Evolutionary conservation across 2,888 invertebrate species (phyloP).

Genomic region (Meghimatium bilineatum): DNA sequence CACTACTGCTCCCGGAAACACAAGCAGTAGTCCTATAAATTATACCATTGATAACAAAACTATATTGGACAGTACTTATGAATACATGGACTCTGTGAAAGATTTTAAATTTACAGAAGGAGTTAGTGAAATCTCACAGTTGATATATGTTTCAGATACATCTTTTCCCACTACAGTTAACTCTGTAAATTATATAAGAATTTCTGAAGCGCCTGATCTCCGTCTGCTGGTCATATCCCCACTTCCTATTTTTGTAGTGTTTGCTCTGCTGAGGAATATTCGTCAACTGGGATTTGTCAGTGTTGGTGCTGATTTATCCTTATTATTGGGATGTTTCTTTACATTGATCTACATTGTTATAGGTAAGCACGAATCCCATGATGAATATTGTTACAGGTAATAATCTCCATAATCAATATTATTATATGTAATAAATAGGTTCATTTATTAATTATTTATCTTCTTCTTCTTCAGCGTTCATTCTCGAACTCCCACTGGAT

Average conservation of each 20-base stretch:
- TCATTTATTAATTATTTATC: no score
- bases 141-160: background rate
- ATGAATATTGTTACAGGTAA: no score
- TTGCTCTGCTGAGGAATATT: conserved; percentile 68
- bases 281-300: conserved; percentile 72
- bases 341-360: conserved; percentile 63
- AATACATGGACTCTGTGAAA: background rate
- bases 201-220: conserved; percentile 63
- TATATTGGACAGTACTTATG: background rate
- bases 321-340: conserved; percentile 68
- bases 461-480: no score
- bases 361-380: conserved; percentile 70
- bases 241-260: conserved; percentile 69
- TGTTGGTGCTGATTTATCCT: conserved; percentile 68
- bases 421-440: no score
- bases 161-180: conserved; percentile 16
- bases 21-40: background rate
- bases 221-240: conserved; percentile 67
- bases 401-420: no score
- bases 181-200: background rate
- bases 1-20: background rate
- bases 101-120: background rate
- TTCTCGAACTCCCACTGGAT: no score
- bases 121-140: background rate
- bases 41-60: background rate